Conservation (phyloP, 2,888 invertebrate species). For the Polydrusus pterygomalis region DNA sequence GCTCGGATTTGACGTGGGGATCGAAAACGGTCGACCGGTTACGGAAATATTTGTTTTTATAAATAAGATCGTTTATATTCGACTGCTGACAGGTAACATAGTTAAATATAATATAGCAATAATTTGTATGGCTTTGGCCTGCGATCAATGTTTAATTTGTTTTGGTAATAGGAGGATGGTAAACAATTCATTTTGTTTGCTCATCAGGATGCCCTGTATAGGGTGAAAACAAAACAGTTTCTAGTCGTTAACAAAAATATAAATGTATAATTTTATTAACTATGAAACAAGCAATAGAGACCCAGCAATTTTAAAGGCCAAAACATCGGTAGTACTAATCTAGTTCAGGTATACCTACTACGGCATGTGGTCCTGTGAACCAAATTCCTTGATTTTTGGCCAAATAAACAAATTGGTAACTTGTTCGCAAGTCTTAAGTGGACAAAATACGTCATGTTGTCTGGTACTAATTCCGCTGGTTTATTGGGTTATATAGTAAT, state of each 20-base stretch:
- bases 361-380: too few relatives aligned
- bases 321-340: too few relatives aligned
- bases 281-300: too few relatives aligned
- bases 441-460: too few relatives aligned
- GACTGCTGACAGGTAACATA: slow-evolving; percentile 43
- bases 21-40: slow-evolving; percentile 31
- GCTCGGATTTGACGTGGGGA: slow-evolving; percentile 15
- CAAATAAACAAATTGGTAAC: too few relatives aligned
- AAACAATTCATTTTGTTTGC: slow-evolving; percentile 9
- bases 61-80: slow-evolving; percentile 55
- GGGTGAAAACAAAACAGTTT: slow-evolving; percentile 3
- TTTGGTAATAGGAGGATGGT: slow-evolving; percentile 41
- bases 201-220: slow-evolving; percentile 8
- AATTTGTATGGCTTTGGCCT: slow-evolving; percentile 40
- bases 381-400: too few relatives aligned
- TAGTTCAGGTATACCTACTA: too few relatives aligned
- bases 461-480: too few relatives aligned
- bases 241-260: background rate
- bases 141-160: slow-evolving; percentile 29
- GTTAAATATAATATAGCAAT: slow-evolving; percentile 46
- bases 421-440: too few relatives aligned
- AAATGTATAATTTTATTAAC: too few relatives aligned
- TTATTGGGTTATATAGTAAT: too few relatives aligned
- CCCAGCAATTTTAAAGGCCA: too few relatives aligned
- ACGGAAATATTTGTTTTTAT: slow-evolving; percentile 51